These are phyloP conservation scores for Lophotriccus pileatus DNA, from an alignment of 2,797 vertebrate genomes.

Conservation along the genomic window DNA sequence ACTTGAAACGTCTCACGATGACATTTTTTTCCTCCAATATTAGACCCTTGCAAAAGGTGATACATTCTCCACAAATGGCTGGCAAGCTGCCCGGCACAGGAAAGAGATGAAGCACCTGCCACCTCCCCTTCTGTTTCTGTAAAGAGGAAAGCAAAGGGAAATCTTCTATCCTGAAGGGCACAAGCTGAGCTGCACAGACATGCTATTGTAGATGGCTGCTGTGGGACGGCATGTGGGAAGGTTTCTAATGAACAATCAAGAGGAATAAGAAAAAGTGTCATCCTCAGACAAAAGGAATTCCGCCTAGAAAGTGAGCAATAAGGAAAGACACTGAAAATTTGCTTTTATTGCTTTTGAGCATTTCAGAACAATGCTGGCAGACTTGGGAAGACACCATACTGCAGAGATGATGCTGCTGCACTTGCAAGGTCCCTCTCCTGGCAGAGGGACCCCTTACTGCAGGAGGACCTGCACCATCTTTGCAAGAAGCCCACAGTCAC, in stretches of 20 bases:
- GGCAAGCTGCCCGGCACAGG: not conserved
- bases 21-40: not conserved
- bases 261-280: not conserved
- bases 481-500: not conserved
- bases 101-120: not conserved
- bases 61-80: not conserved
- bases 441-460: not conserved
- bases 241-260: not conserved
- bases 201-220: rapidly evolving
- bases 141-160: not conserved
- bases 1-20: not conserved
- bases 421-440: not conserved
- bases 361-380: not conserved
- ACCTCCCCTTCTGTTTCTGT: not conserved
- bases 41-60: not conserved
- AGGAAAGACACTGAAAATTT: not conserved
- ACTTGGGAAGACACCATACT: not conserved
- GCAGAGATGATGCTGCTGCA: not conserved
- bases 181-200: not conserved
- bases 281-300: not conserved
- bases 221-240: not conserved
- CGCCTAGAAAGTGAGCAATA: not conserved
- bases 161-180: not conserved
- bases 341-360: not conserved
- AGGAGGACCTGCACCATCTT: not conserved